phyloP scores from a whole-genome alignment of 2,797 vertebrate species.

The Coluber constrictor region DNA sequence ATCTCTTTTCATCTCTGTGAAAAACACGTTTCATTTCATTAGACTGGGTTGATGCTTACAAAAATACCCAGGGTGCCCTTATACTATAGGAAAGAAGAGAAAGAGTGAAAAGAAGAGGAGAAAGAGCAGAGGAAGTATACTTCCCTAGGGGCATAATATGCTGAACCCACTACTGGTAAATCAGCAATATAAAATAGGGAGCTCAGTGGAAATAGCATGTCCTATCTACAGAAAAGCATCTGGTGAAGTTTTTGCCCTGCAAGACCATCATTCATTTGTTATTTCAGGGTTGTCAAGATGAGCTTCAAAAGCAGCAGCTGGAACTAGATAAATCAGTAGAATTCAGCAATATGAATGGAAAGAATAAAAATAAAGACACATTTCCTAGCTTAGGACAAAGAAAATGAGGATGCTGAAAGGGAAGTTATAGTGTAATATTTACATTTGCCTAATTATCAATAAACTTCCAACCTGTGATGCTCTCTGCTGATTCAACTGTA shows the following conservation, averaged over 20 bases:
- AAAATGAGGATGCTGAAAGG: slow-evolving; percentile 8
- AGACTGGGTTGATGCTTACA: slow-evolving; percentile 22
- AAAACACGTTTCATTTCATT: neutral
- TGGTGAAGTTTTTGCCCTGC: slow-evolving; percentile 22
- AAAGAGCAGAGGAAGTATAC: neutral
- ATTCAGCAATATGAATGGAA: neutral
- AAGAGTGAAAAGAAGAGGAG: neutral
- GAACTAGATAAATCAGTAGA: slow-evolving; percentile 22
- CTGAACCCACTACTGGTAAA: slow-evolving; percentile 31
- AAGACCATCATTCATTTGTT: neutral
- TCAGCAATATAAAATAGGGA: slow-evolving; percentile 33
- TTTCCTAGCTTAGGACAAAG: accelerated
- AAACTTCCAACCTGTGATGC: neutral
- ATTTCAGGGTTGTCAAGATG: slow-evolving; percentile 25
- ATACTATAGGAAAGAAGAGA: slow-evolving; percentile 11
- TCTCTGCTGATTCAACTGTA: neutral
- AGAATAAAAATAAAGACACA: slow-evolving; percentile 37
- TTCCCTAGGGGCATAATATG: slow-evolving; percentile 12
- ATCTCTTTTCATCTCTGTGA: too few species aligned
- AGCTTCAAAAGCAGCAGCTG: slow-evolving; percentile 17
- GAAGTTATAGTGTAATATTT: neutral
- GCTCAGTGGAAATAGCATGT: neutral
- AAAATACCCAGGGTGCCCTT: neutral
- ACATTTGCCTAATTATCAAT: neutral
- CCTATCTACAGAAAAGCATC: slow-evolving; percentile 29